Percentiles rank a stretch among this genome's conserved stretches.
Evolutionary conservation across 2,888 invertebrate species (phyloP).

Genomic region (Allacma fusca): DNA sequence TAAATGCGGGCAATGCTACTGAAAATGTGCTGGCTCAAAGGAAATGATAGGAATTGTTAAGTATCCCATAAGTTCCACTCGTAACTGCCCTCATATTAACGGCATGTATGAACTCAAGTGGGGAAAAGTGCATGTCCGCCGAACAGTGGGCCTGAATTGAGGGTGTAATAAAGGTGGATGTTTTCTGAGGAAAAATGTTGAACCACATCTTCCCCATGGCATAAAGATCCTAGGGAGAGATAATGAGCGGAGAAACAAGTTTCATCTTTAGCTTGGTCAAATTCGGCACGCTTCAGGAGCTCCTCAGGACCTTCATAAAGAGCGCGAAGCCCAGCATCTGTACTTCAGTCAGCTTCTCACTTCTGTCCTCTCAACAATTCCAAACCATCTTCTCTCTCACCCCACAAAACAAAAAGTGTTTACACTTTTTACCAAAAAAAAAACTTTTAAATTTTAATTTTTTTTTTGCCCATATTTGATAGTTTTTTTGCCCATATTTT

Average conservation of each 20-base stretch:
- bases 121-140: no score
- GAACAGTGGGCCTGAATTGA: no score
- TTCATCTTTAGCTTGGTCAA: slow-evolving; percentile 18
- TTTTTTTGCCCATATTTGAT: no score
- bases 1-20: no score
- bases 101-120: no score
- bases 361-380: slow-evolving; percentile 19
- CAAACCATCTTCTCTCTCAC: no score
- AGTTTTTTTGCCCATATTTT: no score
- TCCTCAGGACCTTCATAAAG: slow-evolving; percentile 28
- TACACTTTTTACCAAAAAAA: neutral
- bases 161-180: no score
- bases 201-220: neutral
- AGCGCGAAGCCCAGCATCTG: neutral
- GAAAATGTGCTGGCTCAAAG: no score
- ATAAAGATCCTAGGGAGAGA: neutral
- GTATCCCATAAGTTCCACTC: no score
- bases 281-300: slow-evolving; percentile 31
- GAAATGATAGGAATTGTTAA: no score
- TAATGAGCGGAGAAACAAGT: slow-evolving; percentile 6
- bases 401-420: slow-evolving; percentile 9
- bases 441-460: neutral
- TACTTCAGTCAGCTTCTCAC: slow-evolving; percentile 35
- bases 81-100: no score
- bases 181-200: neutral